Evolutionary conservation across 1,140 invertebrate genomes (phyloP).

Genomic region (Uloborus diversus): DNA sequence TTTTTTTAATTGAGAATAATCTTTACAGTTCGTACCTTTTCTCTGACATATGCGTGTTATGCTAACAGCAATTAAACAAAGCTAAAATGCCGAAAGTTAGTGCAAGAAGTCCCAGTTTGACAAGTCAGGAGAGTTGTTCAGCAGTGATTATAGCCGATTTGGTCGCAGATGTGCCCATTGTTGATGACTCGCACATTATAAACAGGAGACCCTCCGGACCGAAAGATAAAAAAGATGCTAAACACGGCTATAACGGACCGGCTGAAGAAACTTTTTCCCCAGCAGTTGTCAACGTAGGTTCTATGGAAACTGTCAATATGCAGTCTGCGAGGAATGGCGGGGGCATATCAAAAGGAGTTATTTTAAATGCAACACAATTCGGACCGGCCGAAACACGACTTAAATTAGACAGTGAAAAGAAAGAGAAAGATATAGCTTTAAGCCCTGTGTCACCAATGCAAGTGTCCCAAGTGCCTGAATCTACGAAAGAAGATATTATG

Average conservation of each 20-base stretch:
- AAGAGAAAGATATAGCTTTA: neutral
- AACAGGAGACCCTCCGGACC: neutral
- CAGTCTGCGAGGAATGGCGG: neutral
- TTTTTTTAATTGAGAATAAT: too few relatives aligned
- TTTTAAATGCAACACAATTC: conserved; percentile 35
- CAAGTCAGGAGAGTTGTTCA: conserved; percentile 39
- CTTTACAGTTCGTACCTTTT: too few relatives aligned
- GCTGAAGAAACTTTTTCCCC: neutral
- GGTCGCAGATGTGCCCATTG: conserved; percentile 1
- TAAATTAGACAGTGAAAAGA: neutral
- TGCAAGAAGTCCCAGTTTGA: conserved; percentile 5
- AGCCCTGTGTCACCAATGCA: neutral
- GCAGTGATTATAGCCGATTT: conserved; percentile 31
- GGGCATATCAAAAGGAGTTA: conserved; percentile 23
- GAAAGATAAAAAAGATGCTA: neutral
- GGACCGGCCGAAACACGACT: neutral
- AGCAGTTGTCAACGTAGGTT: neutral
- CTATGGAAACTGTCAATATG: neutral
- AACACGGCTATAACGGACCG: neutral
- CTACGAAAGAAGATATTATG: neutral
- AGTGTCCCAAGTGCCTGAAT: neutral
- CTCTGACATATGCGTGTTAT: too few relatives aligned
- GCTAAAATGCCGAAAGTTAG: conserved; percentile 18
- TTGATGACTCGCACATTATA: neutral
- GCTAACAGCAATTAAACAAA: too few relatives aligned